These are phyloP conservation scores for Tethya wilhelma DNA, from an alignment of 37 sponge, comb jelly and placozoan species.

Conservation along the genomic window DNA sequence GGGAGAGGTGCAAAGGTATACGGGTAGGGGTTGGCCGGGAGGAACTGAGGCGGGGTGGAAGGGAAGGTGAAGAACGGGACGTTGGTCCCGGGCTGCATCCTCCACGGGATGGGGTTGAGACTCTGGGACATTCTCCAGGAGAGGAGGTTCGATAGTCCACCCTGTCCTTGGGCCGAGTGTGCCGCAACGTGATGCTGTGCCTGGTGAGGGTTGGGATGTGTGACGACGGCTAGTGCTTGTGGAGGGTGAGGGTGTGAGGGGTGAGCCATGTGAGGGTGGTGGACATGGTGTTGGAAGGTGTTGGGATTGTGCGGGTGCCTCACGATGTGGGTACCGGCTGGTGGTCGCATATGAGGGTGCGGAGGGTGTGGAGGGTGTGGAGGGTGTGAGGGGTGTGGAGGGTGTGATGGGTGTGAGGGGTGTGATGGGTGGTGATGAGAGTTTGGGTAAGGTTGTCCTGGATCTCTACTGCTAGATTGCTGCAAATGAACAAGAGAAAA, in stretches of 20 bases:
- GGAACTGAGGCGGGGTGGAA: constrained; percentile 67
- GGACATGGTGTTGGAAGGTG: not conserved
- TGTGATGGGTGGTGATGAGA: constrained; percentile 2
- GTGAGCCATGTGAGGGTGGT: not conserved
- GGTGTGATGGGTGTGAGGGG: not conserved
- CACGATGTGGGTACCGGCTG: not conserved
- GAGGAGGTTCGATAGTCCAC: too few species aligned
- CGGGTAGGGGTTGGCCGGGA: constrained; percentile 75
- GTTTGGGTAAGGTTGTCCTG: not conserved
- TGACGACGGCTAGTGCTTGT: not conserved
- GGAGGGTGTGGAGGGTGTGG: constrained; percentile 18
- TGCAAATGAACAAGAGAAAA: not conserved
- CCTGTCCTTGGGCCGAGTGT: not conserved
- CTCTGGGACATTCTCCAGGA: constrained; percentile 75
- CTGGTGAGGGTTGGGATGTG: not conserved
- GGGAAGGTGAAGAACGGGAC: constrained; percentile 84
- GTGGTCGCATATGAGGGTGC: constrained; percentile 4
- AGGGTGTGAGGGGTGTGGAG: not conserved
- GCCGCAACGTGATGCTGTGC: not conserved
- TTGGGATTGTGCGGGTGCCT: not conserved
- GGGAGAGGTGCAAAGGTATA: constrained; percentile 83
- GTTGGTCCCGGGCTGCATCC: constrained; percentile 33
- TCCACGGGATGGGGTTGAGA: constrained; percentile 58
- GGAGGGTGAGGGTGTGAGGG: constrained; percentile 5
- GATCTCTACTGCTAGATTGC: not conserved